A percentile compares a stretch with the other conserved stretches of the same genome.
Conservation (phyloP, 2,888 invertebrate genomes). For the Podabrus alpinus region DNA sequence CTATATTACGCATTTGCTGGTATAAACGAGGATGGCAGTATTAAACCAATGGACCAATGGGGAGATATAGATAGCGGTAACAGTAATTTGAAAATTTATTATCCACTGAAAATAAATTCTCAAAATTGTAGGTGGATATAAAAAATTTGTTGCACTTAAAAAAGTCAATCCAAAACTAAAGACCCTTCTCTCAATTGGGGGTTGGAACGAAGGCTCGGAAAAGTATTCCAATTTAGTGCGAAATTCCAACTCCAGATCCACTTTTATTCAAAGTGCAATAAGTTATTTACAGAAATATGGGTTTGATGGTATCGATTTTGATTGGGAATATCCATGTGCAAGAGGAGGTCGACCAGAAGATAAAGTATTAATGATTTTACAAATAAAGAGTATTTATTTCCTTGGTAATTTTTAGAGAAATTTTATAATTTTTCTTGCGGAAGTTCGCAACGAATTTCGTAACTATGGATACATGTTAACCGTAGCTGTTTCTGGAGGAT, state of each 20-base stretch:
- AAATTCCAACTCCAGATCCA: slow-evolving; percentile 45
- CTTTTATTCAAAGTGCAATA: slow-evolving; percentile 55
- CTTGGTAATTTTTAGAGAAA: slow-evolving; percentile 6
- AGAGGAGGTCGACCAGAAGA: slow-evolving; percentile 15
- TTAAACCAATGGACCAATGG: slow-evolving; percentile 8
- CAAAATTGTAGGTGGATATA: slow-evolving; percentile 39
- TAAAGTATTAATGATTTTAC: slow-evolving; percentile 3
- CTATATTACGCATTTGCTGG: slow-evolving; percentile 61
- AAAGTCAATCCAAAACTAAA: slow-evolving; percentile 53
- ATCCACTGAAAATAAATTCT: not conserved
- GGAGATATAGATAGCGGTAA: slow-evolving; percentile 14
- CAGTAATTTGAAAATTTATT: not conserved
- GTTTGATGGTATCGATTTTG: slow-evolving; percentile 60
- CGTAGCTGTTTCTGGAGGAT: slow-evolving; percentile 11
- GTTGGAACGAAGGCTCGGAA: slow-evolving; percentile 56
- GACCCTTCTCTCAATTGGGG: slow-evolving; percentile 57
- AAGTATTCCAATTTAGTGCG: slow-evolving; percentile 52
- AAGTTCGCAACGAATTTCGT: slow-evolving; percentile 12
- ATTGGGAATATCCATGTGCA: slow-evolving; percentile 58
- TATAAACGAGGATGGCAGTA: slow-evolving; percentile 44
- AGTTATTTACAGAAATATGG: slow-evolving; percentile 52
- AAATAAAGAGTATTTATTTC: not conserved
- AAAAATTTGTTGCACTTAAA: slow-evolving; percentile 53
- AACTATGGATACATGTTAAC: slow-evolving; percentile 16
- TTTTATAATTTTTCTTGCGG: slow-evolving; percentile 5